Base-by-base conservation (phyloP, 2,113 vertebrate species). In the Uria aalge region DNA sequence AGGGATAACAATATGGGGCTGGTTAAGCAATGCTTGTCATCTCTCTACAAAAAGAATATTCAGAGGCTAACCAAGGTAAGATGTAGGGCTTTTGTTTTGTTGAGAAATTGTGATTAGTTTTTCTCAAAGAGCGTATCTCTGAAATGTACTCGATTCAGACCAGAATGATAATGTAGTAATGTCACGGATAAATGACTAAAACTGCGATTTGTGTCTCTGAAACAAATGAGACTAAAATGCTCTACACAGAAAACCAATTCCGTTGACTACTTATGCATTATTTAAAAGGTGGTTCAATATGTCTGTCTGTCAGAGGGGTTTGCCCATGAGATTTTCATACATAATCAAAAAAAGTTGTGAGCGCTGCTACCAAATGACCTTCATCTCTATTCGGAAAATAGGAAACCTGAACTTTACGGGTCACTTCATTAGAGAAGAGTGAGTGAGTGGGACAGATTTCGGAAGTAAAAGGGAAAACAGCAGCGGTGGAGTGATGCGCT, bases 1-100 rank as follows among this genome's bases (percentile, higher is more conserved):
- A 98, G 99, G 24, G 99, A 99, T 97, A 99, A 98, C 98, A 99
- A 99, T 96, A 99, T 99, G 88, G 99, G 99, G 41, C 98, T 99
- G 98, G 99, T 99, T 96, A 99, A 99, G 91, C 99, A 99, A 92
- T 99, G 99, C 97, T 97, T 99, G 96, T 99, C 99, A 32, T 99
- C 99, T 53, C 98, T 99, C 41, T 99, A 99, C 97, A 99, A 99
- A 98, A 99, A 99, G 98, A 99, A 99, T 96, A 99, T 99, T 94
- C 99, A 99, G 97, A 98, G 99, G 98, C 98, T 99, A 97, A 99
- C 99, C 82, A 99, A 99, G 99, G 99, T 99, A 95, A 97, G 98
- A 21, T 29, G 11, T 5, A 14, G 32, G 6, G 29, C 13, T 1
- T 32, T 50, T 72, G 24, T 56, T 81, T 82, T 63, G 38, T n/a